A percentile compares a stretch with the other conserved stretches of the same genome.
phyloP scores from a whole-genome alignment of 30 jellyfish, hydroid and myxozoan species.

The Cassiopea xamachana region DNA sequence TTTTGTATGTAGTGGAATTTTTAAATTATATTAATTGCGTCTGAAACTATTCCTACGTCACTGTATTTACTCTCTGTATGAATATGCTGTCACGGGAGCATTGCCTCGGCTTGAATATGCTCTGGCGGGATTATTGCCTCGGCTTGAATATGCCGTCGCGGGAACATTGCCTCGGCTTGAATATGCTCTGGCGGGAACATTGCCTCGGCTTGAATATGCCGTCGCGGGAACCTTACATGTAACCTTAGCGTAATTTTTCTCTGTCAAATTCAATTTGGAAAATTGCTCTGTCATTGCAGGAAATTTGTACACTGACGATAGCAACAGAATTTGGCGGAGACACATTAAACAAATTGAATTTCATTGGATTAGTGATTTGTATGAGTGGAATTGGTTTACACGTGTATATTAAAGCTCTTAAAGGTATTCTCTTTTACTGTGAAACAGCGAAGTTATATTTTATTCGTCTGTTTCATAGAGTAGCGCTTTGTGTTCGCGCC shows the following conservation, averaged over 20 bases:
- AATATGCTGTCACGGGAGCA: too few species aligned
- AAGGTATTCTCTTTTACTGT: conserved; percentile 58
- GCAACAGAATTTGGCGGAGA: conserved; percentile 98
- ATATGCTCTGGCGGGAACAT: too few species aligned
- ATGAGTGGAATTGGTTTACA: conserved; percentile 92
- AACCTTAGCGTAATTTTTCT: background rate
- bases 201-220: too few species aligned
- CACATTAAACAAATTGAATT: conserved; percentile 71
- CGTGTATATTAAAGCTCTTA: conserved; percentile 79
- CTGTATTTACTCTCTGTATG: too few species aligned
- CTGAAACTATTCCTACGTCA: too few species aligned
- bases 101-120: too few species aligned
- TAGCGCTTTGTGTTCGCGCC: too few species aligned
- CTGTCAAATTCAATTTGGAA: background rate
- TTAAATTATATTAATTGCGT: too few species aligned
- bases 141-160: background rate
- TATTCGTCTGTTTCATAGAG: too few species aligned
- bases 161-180: too few species aligned
- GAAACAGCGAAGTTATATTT: background rate
- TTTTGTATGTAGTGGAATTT: too few species aligned
- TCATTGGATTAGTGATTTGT: conserved; percentile 85
- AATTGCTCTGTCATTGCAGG: conserved; percentile 48
- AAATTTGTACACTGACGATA: conserved; percentile 83
- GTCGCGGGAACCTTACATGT: background rate
- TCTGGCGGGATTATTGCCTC: too few species aligned